Evolutionary conservation across 2,113 vertebrate genomes (phyloP).

Genomic region (Scomber japonicus): DNA sequence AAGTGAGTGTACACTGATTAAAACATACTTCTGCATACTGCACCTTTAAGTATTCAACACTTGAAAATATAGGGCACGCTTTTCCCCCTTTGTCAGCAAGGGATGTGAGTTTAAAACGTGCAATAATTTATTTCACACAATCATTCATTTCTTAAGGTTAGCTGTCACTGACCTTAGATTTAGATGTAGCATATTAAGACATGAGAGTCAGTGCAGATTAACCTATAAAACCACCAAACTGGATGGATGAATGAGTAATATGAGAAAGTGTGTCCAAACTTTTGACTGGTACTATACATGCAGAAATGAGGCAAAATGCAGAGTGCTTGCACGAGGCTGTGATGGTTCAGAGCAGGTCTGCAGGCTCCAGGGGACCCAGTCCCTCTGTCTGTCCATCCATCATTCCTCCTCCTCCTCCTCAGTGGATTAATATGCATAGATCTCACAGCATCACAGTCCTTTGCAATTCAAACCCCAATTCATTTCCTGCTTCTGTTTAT

Average conservation of each 20-base stretch:
- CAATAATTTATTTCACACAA: constrained; percentile 22
- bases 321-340: constrained; percentile 19
- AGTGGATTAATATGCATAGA: constrained; percentile 40
- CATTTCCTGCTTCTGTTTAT: constrained; percentile 60
- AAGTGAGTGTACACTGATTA: too few relatives aligned
- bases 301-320: constrained; percentile 26
- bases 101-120: background rate
- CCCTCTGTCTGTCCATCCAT: constrained; percentile 25
- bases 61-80: constrained; percentile 11
- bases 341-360: background rate
- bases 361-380: background rate
- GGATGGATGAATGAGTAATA: background rate
- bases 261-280: too few relatives aligned
- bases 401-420: constrained; percentile 11
- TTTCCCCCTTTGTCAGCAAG: background rate
- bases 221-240: constrained; percentile 1
- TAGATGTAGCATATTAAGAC: constrained; percentile 49
- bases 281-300: constrained; percentile 11
- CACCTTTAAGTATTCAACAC: constrained; percentile 16
- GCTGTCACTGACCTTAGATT: constrained; percentile 2
- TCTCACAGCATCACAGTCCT: constrained; percentile 32
- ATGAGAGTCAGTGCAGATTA: constrained; percentile 20
- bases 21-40: too few relatives aligned
- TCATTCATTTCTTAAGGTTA: constrained; percentile 24
- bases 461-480: constrained; percentile 51